Evolutionary conservation across 2,888 invertebrate species (phyloP).

Genomic region (Yponomeuta plumbellus): DNA sequence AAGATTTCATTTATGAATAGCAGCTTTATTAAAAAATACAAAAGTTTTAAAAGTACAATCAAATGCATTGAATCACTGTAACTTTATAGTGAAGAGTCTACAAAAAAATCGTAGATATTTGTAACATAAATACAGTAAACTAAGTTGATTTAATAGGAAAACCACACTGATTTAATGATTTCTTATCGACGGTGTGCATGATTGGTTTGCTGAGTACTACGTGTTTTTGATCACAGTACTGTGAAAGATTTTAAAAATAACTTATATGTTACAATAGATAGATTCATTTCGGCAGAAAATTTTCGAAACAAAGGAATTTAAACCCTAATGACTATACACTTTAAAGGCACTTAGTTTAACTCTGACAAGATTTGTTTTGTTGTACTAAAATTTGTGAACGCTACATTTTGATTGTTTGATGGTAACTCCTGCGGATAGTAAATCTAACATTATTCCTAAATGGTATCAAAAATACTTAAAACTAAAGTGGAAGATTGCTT

Average conservation of each 20-base stretch:
- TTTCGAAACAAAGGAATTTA: conserved; percentile 42
- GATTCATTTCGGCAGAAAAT: conserved; percentile 26
- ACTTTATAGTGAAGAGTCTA: conserved; percentile 44
- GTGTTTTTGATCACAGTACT: conserved; percentile 32
- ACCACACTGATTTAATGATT: background rate
- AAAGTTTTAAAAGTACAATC: conserved; percentile 76
- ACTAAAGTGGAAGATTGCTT: conserved; percentile 65
- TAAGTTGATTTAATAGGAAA: background rate
- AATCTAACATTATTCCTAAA: conserved; percentile 53
- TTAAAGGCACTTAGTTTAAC: conserved; percentile 72
- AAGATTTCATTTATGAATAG: conserved; percentile 55
- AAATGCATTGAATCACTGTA: conserved; percentile 74
- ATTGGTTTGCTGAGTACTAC: background rate
- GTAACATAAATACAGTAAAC: conserved; percentile 32
- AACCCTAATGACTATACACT: conserved; percentile 68
- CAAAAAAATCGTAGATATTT: conserved; percentile 47
- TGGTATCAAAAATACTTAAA: conserved; percentile 70
- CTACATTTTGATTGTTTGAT: conserved; percentile 71
- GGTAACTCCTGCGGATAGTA: conserved; percentile 67
- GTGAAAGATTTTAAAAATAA: conserved; percentile 24
- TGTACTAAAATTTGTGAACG: conserved; percentile 59
- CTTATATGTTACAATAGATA: conserved; percentile 6
- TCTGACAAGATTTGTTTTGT: conserved; percentile 68
- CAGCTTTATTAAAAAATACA: conserved; percentile 77
- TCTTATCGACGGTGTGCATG: background rate